These are phyloP conservation scores for Hetaerina titia DNA, from an alignment of 2,888 invertebrate genomes.

Conservation along the genomic window DNA sequence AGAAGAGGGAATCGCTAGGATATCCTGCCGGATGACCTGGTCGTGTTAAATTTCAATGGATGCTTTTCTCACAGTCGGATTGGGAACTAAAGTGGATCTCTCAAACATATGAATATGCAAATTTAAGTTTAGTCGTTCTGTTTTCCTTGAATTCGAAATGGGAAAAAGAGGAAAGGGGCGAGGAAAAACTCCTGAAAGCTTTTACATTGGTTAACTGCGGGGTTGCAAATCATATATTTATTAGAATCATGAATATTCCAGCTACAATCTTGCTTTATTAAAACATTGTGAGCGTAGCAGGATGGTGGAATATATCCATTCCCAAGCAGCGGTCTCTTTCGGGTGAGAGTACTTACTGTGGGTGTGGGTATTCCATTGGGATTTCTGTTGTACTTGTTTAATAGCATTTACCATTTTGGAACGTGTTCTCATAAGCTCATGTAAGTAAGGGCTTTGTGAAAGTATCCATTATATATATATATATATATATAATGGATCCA, in stretches of 20 bases:
- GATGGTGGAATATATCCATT: not conserved
- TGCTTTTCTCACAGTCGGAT: slow-evolving; percentile 7
- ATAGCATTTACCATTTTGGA: too few species aligned
- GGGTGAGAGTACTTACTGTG: not conserved
- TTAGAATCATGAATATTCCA: slow-evolving; percentile 26
- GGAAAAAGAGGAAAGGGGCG: not conserved
- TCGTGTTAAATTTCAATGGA: slow-evolving; percentile 8
- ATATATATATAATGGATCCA: too few species aligned
- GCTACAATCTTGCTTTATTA: not conserved
- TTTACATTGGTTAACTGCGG: slow-evolving; percentile 1
- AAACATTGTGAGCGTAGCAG: not conserved
- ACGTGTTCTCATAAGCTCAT: too few species aligned
- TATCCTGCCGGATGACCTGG: not conserved
- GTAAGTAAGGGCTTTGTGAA: too few species aligned
- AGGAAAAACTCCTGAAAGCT: not conserved
- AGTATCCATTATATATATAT: too few species aligned
- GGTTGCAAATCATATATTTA: not conserved
- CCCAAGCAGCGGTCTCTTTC: not conserved
- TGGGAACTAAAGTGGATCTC: not conserved
- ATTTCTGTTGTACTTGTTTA: too few species aligned
- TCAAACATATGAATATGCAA: slow-evolving; percentile 15
- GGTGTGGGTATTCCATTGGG: too few species aligned
- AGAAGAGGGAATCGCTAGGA: not conserved
- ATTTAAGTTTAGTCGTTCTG: not conserved
- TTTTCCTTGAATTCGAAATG: slow-evolving; percentile 14